A percentile compares a stretch with the other conserved stretches of the same genome.
These are phyloP conservation scores for Mesopsocus fuscifrons DNA, from an alignment of 2,888 invertebrate genomes.

Conservation along the genomic window DNA sequence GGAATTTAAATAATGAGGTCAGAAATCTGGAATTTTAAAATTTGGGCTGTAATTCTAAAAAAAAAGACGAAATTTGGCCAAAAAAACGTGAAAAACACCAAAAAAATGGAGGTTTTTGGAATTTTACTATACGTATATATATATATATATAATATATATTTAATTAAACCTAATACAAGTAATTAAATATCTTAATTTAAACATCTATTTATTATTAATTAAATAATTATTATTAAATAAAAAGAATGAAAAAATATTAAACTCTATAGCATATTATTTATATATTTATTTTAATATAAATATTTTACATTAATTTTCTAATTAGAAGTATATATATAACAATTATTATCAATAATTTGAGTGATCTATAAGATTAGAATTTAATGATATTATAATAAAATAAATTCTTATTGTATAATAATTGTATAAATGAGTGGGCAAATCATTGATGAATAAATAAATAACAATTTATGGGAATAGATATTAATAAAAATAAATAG, in stretches of 20 bases:
- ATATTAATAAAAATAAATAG: no score
- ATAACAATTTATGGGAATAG: no score
- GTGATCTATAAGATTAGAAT: conserved; percentile 14
- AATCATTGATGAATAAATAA: no score
- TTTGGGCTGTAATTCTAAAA: no score
- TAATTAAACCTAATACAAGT: conserved; percentile 13
- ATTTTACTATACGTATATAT: conserved; percentile 18
- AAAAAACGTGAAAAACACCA: no score
- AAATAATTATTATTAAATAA: conserved; percentile 14
- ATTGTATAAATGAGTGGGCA: no score
- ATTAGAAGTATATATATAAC: conserved; percentile 17
- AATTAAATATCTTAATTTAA: conserved; percentile 11
- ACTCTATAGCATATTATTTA: conserved; percentile 13
- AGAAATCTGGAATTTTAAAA: no score
- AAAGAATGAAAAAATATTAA: conserved; percentile 16
- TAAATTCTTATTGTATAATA: no score
- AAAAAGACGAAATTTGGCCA: no score
- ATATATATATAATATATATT: conserved; percentile 15
- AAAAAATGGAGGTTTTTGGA: no score
- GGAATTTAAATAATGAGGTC: no score
- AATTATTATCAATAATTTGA: conserved; percentile 17
- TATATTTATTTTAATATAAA: conserved; percentile 5
- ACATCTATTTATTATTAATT: conserved; percentile 13
- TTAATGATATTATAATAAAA: no score
- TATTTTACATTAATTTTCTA: conserved; percentile 18